Conservation (phyloP, 1,140 invertebrate species). For the Plectrocnemia conspersa region DNA sequence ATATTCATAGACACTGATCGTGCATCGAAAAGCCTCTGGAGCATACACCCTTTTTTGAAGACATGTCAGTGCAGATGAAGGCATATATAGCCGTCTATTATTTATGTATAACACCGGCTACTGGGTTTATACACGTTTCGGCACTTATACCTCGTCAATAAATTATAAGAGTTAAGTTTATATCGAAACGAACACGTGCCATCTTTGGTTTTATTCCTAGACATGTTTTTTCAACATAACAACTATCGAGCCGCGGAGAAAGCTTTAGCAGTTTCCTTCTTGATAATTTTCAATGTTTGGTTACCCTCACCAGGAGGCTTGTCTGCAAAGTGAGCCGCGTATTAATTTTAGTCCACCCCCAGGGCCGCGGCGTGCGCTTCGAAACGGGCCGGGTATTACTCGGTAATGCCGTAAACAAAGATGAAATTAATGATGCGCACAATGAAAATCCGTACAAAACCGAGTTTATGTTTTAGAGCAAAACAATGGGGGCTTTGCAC, state of each 20-base stretch:
- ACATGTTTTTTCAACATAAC: constrained; percentile 1
- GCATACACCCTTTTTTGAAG: constrained; percentile 5
- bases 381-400: constrained; percentile 29
- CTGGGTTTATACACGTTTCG: constrained; percentile 45
- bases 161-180: constrained; percentile 42
- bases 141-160: constrained; percentile 51
- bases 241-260: not conserved
- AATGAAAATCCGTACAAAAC: constrained; percentile 36
- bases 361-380: constrained; percentile 5
- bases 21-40: not conserved
- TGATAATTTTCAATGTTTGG: constrained; percentile 19
- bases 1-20: no score
- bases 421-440: constrained; percentile 36
- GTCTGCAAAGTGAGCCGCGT: constrained; percentile 27
- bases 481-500: constrained; percentile 34
- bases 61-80: constrained; percentile 1
- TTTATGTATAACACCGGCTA: constrained; percentile 23
- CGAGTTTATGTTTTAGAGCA: constrained; percentile 33
- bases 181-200: constrained; percentile 26
- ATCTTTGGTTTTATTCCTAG: constrained; percentile 8
- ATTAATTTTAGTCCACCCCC: constrained; percentile 29
- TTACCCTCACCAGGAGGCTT: constrained; percentile 10
- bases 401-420: constrained; percentile 36
- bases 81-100: constrained; percentile 16
- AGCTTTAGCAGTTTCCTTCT: constrained; percentile 2